Percentiles rank a stretch among this genome's conserved stretches.
Conservation (phyloP, 2,113 vertebrate genomes). For the Lates calcarifer region DNA sequence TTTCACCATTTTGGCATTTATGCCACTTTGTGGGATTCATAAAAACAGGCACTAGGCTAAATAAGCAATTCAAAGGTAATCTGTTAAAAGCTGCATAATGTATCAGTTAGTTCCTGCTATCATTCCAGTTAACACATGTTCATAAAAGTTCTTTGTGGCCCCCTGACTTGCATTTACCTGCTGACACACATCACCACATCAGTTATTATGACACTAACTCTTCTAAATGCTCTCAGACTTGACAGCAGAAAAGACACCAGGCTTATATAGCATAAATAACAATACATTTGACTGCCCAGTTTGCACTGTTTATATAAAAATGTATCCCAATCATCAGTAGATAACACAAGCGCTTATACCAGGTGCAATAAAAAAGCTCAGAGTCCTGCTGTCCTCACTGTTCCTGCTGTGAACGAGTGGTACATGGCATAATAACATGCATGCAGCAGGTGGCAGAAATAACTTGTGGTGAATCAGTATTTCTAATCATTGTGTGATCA, state of each 20-base stretch:
- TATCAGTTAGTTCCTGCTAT: background rate
- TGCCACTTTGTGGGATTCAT: background rate
- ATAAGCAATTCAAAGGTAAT: background rate
- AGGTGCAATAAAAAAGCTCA: too few species aligned
- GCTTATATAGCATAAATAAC: background rate
- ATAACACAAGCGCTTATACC: background rate
- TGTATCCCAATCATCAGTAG: background rate
- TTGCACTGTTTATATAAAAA: background rate
- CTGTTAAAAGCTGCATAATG: background rate
- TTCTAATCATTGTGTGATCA: too few species aligned
- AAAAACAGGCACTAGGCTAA: background rate
- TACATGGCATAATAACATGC: too few species aligned
- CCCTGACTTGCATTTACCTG: background rate
- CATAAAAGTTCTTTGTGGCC: background rate
- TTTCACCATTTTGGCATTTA: background rate
- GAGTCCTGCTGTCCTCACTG: too few species aligned
- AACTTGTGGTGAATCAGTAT: too few species aligned
- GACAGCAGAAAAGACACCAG: too few species aligned
- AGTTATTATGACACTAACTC: background rate
- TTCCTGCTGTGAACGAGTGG: too few species aligned
- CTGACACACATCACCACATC: background rate
- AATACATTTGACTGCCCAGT: background rate
- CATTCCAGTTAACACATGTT: background rate
- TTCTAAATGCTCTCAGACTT: background rate
- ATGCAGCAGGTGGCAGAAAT: too few species aligned